Conservation (phyloP, 2,888 invertebrate genomes). For the Pogonocherus hispidulus region DNA sequence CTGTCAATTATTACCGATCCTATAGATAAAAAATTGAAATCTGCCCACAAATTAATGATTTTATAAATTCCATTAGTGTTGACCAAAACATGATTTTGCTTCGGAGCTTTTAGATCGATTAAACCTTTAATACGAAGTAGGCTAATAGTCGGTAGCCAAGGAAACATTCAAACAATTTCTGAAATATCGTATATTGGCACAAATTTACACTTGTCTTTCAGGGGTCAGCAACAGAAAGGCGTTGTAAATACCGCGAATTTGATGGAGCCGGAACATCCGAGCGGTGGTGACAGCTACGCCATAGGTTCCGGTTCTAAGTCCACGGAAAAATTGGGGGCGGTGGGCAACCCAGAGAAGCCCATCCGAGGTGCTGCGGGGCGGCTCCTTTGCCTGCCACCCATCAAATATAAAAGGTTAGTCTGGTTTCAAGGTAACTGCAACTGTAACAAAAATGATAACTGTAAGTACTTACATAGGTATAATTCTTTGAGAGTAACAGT, state of each 20-base stretch:
- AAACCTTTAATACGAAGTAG: no score
- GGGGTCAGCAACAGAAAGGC: conserved; percentile 6
- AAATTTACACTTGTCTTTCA: neutral
- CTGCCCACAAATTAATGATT: no score
- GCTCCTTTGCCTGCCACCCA: conserved; percentile 40
- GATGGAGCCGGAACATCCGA: conserved; percentile 39
- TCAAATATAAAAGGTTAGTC: conserved; percentile 31
- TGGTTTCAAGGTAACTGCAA: conserved; percentile 5
- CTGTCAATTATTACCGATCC: no score
- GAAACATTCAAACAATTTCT: conserved; percentile 17
- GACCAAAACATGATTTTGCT: no score
- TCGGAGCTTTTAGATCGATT: no score
- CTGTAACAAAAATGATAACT: neutral
- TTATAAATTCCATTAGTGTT: no score
- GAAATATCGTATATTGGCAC: conserved; percentile 8
- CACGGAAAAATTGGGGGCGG: neutral
- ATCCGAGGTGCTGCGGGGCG: conserved; percentile 20
- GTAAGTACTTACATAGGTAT: no score
- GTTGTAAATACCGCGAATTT: conserved; percentile 21
- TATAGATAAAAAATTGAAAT: no score
- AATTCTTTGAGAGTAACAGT: no score
- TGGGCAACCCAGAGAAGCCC: neutral
- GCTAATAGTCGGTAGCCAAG: conserved; percentile 1
- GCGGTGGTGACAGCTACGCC: conserved; percentile 30
- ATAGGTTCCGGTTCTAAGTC: conserved; percentile 21